phyloP scores from a whole-genome alignment of 1,140 invertebrate genomes.

The Telenomus remus region DNA sequence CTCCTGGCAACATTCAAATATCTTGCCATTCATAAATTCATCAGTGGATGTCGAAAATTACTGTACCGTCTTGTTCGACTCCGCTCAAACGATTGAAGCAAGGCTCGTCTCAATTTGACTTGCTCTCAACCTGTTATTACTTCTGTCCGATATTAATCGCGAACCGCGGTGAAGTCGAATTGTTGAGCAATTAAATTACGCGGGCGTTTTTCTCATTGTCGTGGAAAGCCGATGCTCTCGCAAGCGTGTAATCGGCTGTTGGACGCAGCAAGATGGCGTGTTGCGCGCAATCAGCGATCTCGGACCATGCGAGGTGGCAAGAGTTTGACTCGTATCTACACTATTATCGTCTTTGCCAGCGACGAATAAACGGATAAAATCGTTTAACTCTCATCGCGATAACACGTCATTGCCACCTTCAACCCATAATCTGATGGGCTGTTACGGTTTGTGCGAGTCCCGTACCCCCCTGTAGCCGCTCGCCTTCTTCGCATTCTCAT shows the following conservation, averaged over 20 bases:
- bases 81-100: background rate
- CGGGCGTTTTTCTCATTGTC: slow-evolving; percentile 28
- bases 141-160: slow-evolving; percentile 36
- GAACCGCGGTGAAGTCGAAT: slow-evolving; percentile 4
- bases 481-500: background rate
- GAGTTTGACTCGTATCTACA: slow-evolving; percentile 49
- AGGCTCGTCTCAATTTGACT: slow-evolving; percentile 38
- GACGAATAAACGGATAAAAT: slow-evolving; percentile 65
- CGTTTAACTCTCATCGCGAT: slow-evolving; percentile 63
- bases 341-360: slow-evolving; percentile 56
- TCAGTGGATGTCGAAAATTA: slow-evolving; percentile 66
- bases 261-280: slow-evolving; percentile 51
- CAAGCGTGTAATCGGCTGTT: slow-evolving; percentile 26
- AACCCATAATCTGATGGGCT: slow-evolving; percentile 60
- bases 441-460: slow-evolving; percentile 45
- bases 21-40: slow-evolving; percentile 70
- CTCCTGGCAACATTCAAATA: slow-evolving; percentile 69
- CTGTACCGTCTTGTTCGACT: slow-evolving; percentile 35
- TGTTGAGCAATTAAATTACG: slow-evolving; percentile 27
- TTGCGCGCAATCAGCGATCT: slow-evolving; percentile 57
- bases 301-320: slow-evolving; percentile 48
- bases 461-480: slow-evolving; percentile 6
- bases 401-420: slow-evolving; percentile 61
- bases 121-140: slow-evolving; percentile 38
- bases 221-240: slow-evolving; percentile 19